phyloP scores from a whole-genome alignment of 2,888 invertebrate genomes.

The Piscicola geometra region DNA sequence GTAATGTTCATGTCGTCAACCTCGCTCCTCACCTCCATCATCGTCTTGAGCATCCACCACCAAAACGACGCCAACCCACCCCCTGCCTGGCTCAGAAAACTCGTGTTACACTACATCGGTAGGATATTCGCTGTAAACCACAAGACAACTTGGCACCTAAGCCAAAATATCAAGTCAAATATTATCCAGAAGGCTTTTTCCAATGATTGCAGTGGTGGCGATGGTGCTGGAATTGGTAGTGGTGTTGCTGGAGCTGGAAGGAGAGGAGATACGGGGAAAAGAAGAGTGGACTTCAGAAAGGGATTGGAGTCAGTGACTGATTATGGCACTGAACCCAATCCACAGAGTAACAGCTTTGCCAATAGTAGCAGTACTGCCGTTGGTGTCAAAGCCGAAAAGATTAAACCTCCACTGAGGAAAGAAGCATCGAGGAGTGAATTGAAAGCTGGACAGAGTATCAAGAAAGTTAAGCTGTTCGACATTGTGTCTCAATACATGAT shows the following conservation, averaged over 20 bases:
- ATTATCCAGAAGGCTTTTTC: neutral
- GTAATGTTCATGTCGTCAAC: slow-evolving; percentile 12
- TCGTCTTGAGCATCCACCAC: slow-evolving; percentile 28
- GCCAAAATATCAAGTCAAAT: neutral
- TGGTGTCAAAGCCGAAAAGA: too few relatives aligned
- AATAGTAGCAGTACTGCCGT: too few relatives aligned
- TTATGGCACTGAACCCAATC: neutral
- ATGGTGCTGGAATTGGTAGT: too few relatives aligned
- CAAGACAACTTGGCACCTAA: neutral
- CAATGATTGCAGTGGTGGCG: neutral
- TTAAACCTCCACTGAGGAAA: neutral
- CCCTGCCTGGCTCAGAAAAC: neutral
- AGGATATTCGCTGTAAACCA: slow-evolving; percentile 3
- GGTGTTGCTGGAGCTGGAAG: too few relatives aligned
- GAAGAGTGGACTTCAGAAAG: too few relatives aligned
- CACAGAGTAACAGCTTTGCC: too few relatives aligned
- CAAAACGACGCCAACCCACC: slow-evolving; percentile 1
- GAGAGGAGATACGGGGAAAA: too few relatives aligned
- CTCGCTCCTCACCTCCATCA: slow-evolving; percentile 15
- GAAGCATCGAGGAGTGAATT: neutral
- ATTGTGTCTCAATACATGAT: neutral
- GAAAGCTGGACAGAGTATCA: neutral
- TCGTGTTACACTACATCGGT: slow-evolving; percentile 1
- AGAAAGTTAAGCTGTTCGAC: neutral
- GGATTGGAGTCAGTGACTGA: neutral